Evolutionary conservation across 2,888 invertebrate species (phyloP).

Genomic region (Hipparchia sbordonii): DNA sequence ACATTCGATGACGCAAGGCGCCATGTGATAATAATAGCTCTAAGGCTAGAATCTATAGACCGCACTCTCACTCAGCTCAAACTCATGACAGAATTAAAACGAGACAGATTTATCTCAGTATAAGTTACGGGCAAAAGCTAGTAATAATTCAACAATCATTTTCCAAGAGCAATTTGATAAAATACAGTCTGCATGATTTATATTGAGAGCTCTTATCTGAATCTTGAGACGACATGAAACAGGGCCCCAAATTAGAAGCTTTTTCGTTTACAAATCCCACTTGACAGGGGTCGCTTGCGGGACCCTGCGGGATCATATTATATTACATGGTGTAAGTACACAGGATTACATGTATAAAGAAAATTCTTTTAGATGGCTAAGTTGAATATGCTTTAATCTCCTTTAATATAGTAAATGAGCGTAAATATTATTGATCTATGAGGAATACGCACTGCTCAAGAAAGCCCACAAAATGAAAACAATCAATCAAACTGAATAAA

Average conservation of each 20-base stretch:
- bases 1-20: too few relatives aligned
- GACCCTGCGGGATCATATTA: constrained; percentile 10
- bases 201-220: constrained; percentile 27
- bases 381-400: background rate
- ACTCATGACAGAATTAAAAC: too few relatives aligned
- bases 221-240: constrained; percentile 29
- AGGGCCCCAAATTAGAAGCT: constrained; percentile 30
- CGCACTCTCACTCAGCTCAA: too few relatives aligned
- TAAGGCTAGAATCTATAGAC: too few relatives aligned
- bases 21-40: too few relatives aligned
- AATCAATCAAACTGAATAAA: too few relatives aligned
- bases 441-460: too few relatives aligned
- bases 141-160: background rate
- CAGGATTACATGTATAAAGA: background rate
- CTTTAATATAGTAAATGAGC: too few relatives aligned
- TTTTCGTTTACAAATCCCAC: constrained; percentile 30
- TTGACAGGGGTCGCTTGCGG: constrained; percentile 26
- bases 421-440: too few relatives aligned
- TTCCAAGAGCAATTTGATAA: background rate
- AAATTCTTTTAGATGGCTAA: constrained; percentile 1
- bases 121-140: too few relatives aligned
- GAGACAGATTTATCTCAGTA: too few relatives aligned
- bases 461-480: too few relatives aligned
- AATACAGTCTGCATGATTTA: constrained; percentile 11
- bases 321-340: constrained; percentile 20